Percentiles rank a stretch among this genome's conserved stretches.
phyloP scores from a whole-genome alignment of 2,888 invertebrate genomes.

The Netelia melanura region DNA sequence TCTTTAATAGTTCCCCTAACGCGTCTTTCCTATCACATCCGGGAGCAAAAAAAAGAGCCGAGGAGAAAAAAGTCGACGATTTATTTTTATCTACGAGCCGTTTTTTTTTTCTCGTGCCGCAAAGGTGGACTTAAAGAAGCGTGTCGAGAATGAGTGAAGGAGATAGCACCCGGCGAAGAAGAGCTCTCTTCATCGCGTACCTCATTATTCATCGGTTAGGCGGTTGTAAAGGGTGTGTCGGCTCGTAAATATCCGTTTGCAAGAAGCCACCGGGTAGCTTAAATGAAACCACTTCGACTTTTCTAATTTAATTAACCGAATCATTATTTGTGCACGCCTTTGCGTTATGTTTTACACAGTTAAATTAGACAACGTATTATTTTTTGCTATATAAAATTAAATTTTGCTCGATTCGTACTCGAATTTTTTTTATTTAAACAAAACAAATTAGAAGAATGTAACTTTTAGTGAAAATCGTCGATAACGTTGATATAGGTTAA shows the following conservation, averaged over 20 bases:
- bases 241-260: slow-evolving; percentile 39
- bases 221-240: slow-evolving; percentile 37
- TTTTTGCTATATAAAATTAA: no score
- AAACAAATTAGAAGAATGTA: no score
- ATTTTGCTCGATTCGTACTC: no score
- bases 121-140: neutral
- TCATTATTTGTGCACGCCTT: slow-evolving; percentile 15
- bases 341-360: neutral
- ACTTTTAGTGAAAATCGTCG: no score
- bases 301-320: slow-evolving; percentile 44
- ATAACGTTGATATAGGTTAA: no score
- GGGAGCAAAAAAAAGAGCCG: neutral
- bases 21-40: neutral
- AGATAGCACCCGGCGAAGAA: slow-evolving; percentile 7
- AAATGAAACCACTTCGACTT: slow-evolving; percentile 7
- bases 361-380: no score
- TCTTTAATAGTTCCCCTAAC: neutral
- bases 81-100: neutral
- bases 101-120: neutral
- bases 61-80: no score
- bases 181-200: slow-evolving; percentile 15
- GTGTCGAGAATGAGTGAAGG: neutral
- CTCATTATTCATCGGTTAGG: slow-evolving; percentile 47
- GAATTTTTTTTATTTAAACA: no score
- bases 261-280: slow-evolving; percentile 29